These are phyloP conservation scores for Megastigmus dorsalis DNA, from an alignment of 2,888 invertebrate species.

Conservation along the genomic window DNA sequence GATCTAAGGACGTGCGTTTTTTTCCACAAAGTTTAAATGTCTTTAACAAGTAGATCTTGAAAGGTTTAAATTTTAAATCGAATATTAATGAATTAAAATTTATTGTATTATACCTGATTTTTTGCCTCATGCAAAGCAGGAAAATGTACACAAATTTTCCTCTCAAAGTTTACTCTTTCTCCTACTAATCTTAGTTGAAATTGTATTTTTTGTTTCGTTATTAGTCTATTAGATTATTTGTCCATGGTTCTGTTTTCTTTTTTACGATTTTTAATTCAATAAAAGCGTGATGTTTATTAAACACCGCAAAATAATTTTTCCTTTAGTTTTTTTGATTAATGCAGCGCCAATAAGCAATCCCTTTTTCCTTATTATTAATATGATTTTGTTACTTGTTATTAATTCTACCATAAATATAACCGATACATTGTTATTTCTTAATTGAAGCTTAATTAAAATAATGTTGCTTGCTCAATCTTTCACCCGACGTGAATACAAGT, in stretches of 20 bases:
- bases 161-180: conserved; percentile 8
- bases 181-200: conserved; percentile 32
- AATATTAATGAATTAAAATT: conserved; percentile 5
- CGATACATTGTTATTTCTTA: background rate
- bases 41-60: background rate
- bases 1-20: too few species aligned
- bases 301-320: conserved; percentile 33
- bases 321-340: background rate
- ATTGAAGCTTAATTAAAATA: too few species aligned
- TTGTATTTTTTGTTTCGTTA: conserved; percentile 36
- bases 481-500: too few species aligned
- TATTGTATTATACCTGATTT: background rate
- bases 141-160: conserved; percentile 12
- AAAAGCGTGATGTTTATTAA: conserved; percentile 40
- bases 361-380: background rate
- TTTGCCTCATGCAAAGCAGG: background rate
- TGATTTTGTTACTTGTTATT: background rate
- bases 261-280: conserved; percentile 49
- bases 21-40: background rate
- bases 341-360: background rate
- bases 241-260: conserved; percentile 42
- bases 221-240: conserved; percentile 37
- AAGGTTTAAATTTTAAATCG: conserved; percentile 1
- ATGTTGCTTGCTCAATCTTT: too few species aligned
- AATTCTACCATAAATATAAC: background rate